These are phyloP conservation scores for Drosophila melanica DNA, from an alignment of 1,140 invertebrate genomes.

Conservation along the genomic window DNA sequence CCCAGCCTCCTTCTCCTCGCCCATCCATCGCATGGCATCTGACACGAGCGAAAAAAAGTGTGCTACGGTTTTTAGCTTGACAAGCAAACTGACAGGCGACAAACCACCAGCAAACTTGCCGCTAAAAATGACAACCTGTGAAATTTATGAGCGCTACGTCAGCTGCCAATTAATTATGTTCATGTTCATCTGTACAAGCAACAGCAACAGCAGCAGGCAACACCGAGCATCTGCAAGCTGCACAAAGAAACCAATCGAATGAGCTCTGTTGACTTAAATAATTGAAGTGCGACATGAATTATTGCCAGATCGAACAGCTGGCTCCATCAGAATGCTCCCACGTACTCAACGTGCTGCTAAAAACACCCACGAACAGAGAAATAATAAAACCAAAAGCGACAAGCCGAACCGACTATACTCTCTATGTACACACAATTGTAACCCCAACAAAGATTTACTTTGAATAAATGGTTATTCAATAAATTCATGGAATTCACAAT, in stretches of 20 bases:
- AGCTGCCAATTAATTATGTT: slow-evolving; percentile 71
- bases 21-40: background rate
- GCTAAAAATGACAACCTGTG: slow-evolving; percentile 17
- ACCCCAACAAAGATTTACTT: too few relatives aligned
- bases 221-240: background rate
- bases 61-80: slow-evolving; percentile 28
- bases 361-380: background rate
- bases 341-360: background rate
- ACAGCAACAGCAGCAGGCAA: background rate
- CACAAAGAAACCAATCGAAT: slow-evolving; percentile 30
- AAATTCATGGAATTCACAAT: too few relatives aligned
- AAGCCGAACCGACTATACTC: slow-evolving; percentile 3
- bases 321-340: background rate
- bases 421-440: background rate
- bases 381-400: slow-evolving; percentile 1
- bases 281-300: slow-evolving; percentile 65
- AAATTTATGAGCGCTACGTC: slow-evolving; percentile 60
- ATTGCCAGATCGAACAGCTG: slow-evolving; percentile 24
- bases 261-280: slow-evolving; percentile 57
- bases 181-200: slow-evolving; percentile 7
- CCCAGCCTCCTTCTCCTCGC: background rate
- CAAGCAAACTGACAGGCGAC: slow-evolving; percentile 38
- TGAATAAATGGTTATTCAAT: too few relatives aligned
- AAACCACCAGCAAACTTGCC: slow-evolving; percentile 30
- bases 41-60: slow-evolving; percentile 9